These are phyloP conservation scores for Oryzias sinensis DNA, from an alignment of 2,797 vertebrate genomes.

Conservation along the genomic window DNA sequence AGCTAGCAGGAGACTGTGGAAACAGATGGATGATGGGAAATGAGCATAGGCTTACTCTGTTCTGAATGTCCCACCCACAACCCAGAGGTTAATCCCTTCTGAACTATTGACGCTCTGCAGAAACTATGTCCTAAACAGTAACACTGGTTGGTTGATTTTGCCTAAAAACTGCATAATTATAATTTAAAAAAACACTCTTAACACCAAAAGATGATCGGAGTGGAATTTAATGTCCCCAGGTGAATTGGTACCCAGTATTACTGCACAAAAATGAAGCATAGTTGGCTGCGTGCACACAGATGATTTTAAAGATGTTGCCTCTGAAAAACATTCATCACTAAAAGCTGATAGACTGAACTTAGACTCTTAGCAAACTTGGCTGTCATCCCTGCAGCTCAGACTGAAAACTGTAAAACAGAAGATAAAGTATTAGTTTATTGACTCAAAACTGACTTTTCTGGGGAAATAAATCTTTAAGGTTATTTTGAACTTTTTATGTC, in stretches of 20 bases:
- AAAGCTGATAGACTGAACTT: constrained; percentile 29
- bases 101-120: no score
- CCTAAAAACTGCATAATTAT: no score
- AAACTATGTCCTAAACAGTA: no score
- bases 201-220: no score
- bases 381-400: constrained; percentile 40
- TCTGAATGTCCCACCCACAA: no score
- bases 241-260: not conserved
- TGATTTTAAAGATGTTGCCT: constrained; percentile 47
- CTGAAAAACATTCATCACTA: constrained; percentile 22
- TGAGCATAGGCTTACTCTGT: no score
- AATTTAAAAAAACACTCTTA: no score
- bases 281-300: constrained; percentile 21
- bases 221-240: no score
- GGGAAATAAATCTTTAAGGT: constrained; percentile 13
- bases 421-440: constrained; percentile 30
- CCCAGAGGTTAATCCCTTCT: no score
- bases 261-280: constrained; percentile 43
- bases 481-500: constrained; percentile 10
- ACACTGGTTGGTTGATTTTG: no score
- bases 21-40: no score
- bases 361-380: constrained; percentile 38
- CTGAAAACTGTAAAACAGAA: constrained; percentile 23
- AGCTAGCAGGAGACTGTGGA: no score
- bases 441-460: constrained; percentile 33